These are phyloP conservation scores for Epinotia brunnichana DNA, from an alignment of 2,888 invertebrate genomes.

Conservation along the genomic window DNA sequence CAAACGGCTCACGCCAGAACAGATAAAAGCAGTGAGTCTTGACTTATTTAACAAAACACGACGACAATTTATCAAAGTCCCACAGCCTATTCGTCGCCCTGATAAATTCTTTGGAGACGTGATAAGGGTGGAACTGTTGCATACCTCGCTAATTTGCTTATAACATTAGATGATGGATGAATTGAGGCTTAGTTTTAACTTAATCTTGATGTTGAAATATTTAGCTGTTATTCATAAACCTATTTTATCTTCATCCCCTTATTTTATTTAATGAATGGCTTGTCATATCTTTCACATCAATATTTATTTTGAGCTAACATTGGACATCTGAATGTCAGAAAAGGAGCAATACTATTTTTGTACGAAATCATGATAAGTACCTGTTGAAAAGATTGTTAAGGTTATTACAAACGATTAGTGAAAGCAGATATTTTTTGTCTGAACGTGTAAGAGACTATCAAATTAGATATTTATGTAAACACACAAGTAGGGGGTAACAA, in stretches of 20 bases:
- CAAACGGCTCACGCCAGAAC: constrained; percentile 24
- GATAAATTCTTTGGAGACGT: constrained; percentile 41
- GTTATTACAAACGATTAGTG: too few species aligned
- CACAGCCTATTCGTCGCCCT: constrained; percentile 40
- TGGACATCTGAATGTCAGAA: too few species aligned
- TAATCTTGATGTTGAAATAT: background rate
- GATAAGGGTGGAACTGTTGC: constrained; percentile 42
- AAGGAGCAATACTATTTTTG: too few species aligned
- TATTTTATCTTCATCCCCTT: background rate
- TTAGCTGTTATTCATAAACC: background rate
- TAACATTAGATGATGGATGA: constrained; percentile 34
- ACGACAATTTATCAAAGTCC: constrained; percentile 43
- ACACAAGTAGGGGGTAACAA: too few species aligned
- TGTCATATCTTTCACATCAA: too few species aligned
- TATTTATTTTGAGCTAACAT: too few species aligned
- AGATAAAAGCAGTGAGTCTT: constrained; percentile 36
- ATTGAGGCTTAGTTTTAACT: background rate
- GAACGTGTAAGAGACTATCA: too few species aligned
- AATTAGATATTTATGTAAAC: too few species aligned
- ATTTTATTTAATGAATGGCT: too few species aligned
- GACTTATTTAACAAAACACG: constrained; percentile 43
- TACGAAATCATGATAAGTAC: too few species aligned
- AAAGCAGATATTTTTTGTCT: too few species aligned
- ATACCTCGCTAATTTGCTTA: constrained; percentile 30
- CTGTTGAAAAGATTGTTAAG: too few species aligned